Conservation (phyloP, 2,113 vertebrate genomes). For the Otus sunia region DNA sequence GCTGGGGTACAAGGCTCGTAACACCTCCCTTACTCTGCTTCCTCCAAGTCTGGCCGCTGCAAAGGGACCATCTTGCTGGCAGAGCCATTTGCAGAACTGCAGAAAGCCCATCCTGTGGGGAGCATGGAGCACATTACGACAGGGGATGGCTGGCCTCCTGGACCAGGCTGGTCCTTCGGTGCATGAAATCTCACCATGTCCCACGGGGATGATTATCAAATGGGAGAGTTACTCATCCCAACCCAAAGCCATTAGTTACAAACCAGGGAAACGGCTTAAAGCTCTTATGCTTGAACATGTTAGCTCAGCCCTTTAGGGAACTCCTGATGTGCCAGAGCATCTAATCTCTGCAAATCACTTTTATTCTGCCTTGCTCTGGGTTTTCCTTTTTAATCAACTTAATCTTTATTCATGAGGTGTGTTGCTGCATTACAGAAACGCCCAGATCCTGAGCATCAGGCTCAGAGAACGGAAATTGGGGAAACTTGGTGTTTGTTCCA, state of each 20-base stretch:
- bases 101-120: background rate
- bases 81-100: background rate
- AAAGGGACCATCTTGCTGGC: background rate
- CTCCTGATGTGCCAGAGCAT: conserved; percentile 58
- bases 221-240: background rate
- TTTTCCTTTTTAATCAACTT: conserved; percentile 63
- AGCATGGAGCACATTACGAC: background rate
- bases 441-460: background rate
- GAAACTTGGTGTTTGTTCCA: conserved; percentile 25
- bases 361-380: conserved; percentile 49
- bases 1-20: background rate
- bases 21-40: background rate
- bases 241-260: conserved; percentile 37
- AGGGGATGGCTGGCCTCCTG: background rate
- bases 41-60: background rate
- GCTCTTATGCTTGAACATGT: conserved; percentile 47
- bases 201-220: background rate
- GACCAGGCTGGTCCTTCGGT: background rate
- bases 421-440: background rate
- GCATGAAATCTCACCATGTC: background rate
- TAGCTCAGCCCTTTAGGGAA: conserved; percentile 60
- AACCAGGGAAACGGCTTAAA: conserved; percentile 37
- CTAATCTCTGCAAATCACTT: conserved; percentile 61
- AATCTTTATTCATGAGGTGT: conserved; percentile 70
- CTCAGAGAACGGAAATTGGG: background rate